A percentile compares a stretch with the other conserved stretches of the same genome.
phyloP scores from a whole-genome alignment of 2,888 invertebrate genomes.

The Rotaria macrura region DNA sequence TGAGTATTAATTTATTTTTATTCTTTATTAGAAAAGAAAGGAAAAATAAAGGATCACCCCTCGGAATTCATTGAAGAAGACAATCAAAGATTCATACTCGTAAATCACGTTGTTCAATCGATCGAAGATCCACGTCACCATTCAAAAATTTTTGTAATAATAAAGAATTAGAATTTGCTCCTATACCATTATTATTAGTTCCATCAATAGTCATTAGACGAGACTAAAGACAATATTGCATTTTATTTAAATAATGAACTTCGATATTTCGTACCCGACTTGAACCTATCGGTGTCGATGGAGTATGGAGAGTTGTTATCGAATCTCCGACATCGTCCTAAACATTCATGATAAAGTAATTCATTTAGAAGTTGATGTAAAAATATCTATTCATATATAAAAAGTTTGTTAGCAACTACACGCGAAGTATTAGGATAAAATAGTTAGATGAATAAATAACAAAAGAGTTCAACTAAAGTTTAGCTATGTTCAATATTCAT shows the following conservation, averaged over 20 bases:
- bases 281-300: not conserved
- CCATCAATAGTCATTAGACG: not conserved
- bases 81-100: not conserved
- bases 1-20: no score
- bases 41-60: no score
- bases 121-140: not conserved
- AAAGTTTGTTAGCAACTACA: no score
- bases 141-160: constrained; percentile 2
- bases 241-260: no score
- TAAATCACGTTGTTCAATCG: constrained; percentile 3
- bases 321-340: not conserved
- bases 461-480: no score
- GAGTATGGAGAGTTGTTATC: not conserved
- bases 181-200: not conserved
- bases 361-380: no score
- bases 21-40: no score
- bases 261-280: not conserved
- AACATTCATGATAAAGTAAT: not conserved
- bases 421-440: no score
- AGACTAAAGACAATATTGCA: not conserved
- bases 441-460: no score
- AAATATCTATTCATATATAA: no score
- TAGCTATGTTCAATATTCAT: no score
- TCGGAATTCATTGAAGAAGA: not conserved
- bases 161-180: not conserved